Conservation (phyloP, 64 coral and sea anemone genomes). For the Catalaphyllia jardinei region DNA sequence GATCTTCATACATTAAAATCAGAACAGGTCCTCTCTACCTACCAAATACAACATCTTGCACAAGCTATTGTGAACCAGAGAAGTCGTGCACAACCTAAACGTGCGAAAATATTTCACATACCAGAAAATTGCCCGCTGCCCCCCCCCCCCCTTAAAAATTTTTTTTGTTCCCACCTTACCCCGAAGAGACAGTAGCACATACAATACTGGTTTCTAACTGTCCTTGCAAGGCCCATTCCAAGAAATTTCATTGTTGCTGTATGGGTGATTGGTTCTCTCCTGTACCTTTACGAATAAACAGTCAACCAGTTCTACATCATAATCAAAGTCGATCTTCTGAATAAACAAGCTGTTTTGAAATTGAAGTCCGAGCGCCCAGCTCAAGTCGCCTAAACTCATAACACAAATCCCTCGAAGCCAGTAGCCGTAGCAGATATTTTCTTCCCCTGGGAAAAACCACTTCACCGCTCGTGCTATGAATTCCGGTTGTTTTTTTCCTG, state of each 20-base stretch:
- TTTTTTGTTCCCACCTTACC: no score
- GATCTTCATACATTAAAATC: no score
- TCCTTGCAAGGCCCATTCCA: not conserved
- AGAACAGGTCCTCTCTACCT: no score
- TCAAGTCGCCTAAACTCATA: constrained; percentile 16
- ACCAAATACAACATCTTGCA: no score
- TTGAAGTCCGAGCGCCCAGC: not conserved
- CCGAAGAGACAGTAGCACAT: no score
- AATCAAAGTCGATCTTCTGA: constrained; percentile 26
- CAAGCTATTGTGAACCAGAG: no score
- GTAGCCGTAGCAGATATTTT: constrained; percentile 4
- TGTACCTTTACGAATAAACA: constrained; percentile 11
- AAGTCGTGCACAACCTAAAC: no score
- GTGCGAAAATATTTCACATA: no score
- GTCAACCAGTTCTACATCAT: constrained; percentile 17
- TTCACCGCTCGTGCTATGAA: constrained; percentile 1
- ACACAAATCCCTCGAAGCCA: constrained; percentile 6
- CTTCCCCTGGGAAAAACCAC: not conserved
- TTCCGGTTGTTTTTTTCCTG: not conserved
- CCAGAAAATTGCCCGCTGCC: no score
- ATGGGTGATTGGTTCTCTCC: not conserved
- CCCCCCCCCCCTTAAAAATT: no score
- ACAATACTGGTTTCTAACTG: no score
- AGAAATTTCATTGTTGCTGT: not conserved
- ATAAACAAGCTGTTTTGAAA: not conserved